These are phyloP conservation scores for Chunga burmeisteri DNA, from an alignment of 2,113 vertebrate genomes.

Conservation along the genomic window DNA sequence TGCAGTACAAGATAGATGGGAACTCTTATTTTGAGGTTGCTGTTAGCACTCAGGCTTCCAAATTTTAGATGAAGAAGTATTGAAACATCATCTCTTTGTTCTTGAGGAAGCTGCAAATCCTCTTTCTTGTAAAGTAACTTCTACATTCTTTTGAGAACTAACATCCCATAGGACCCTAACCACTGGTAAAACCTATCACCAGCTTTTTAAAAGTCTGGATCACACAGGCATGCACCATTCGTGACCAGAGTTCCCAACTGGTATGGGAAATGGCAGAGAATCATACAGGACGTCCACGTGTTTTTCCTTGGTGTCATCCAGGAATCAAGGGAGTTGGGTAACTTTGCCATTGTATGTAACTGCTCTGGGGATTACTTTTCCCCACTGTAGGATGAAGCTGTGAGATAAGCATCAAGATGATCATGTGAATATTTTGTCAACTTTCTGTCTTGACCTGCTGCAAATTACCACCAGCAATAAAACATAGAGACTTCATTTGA, in stretches of 20 bases:
- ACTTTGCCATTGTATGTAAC: not conserved
- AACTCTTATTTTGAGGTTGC: not conserved
- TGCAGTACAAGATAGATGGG: not conserved
- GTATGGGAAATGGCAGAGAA: not conserved
- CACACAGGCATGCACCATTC: not conserved
- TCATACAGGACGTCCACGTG: accelerated
- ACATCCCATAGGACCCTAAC: not conserved
- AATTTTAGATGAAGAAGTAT: not conserved
- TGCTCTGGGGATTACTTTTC: not conserved
- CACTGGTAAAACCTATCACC: not conserved
- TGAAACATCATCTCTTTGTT: not conserved
- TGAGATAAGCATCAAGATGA: not conserved
- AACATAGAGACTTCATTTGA: not conserved
- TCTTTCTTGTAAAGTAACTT: not conserved
- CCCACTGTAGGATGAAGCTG: not conserved
- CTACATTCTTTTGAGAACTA: not conserved
- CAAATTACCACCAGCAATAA: not conserved
- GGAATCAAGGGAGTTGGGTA: not conserved
- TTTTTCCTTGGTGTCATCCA: not conserved
- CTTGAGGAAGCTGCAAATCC: not conserved
- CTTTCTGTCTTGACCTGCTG: not conserved
- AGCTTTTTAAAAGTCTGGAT: not conserved
- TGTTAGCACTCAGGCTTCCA: not conserved
- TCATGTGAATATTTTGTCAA: not conserved
- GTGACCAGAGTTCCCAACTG: not conserved